Conservation (phyloP, 2,888 invertebrate species). For the Trichacis sp. region DNA sequence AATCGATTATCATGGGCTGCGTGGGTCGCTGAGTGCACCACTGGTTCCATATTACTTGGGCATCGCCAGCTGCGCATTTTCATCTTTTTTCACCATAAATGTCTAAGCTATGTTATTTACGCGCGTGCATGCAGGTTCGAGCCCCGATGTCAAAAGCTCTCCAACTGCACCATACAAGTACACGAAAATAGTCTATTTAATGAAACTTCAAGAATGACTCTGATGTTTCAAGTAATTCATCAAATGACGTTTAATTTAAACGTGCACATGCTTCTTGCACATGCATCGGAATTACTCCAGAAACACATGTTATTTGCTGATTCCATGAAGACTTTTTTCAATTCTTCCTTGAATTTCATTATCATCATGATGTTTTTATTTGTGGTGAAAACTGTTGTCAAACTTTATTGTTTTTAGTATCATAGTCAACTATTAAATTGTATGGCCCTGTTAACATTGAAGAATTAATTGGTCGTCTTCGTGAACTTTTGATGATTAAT, state of each 20-base stretch:
- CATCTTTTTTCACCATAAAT: slow-evolving; percentile 20
- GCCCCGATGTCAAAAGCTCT: slow-evolving; percentile 14
- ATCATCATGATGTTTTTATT: no score
- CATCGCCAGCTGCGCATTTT: slow-evolving; percentile 6
- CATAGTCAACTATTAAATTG: no score
- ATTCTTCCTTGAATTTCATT: no score
- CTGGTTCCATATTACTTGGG: neutral
- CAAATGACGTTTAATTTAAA: slow-evolving; percentile 1
- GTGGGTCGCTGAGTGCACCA: neutral
- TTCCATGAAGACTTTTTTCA: no score
- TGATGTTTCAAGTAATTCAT: neutral
- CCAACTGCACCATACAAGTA: slow-evolving; percentile 18
- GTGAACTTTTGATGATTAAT: no score
- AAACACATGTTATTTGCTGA: neutral
- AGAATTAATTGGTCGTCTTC: no score
- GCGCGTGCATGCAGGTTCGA: slow-evolving; percentile 13
- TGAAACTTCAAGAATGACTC: neutral
- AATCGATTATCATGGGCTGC: neutral
- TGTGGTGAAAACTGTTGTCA: no score
- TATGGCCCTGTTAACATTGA: no score
- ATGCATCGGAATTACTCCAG: neutral
- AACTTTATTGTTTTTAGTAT: no score
- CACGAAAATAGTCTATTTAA: slow-evolving; percentile 16
- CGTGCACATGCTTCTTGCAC: neutral
- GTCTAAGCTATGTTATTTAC: slow-evolving; percentile 22